Percentiles rank a stretch among this genome's conserved stretches.
Conservation (phyloP, 2,888 invertebrate genomes). For the Melipona beecheii region DNA sequence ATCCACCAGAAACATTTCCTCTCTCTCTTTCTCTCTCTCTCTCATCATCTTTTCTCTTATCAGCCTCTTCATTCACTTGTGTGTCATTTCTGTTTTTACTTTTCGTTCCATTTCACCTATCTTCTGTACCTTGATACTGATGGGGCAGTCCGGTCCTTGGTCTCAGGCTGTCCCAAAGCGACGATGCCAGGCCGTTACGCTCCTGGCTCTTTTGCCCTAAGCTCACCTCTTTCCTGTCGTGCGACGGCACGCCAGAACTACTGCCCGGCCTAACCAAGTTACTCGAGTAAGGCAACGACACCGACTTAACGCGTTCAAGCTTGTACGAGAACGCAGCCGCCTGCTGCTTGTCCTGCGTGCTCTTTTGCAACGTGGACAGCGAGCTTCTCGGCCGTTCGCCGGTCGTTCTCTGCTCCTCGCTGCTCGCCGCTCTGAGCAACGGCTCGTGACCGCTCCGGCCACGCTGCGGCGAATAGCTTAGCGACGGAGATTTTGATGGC, state of each 20-base stretch:
- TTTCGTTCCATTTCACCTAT: slow-evolving; percentile 70
- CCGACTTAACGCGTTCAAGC: slow-evolving; percentile 77
- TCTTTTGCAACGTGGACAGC: slow-evolving; percentile 71
- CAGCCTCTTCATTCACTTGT: not conserved
- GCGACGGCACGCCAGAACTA: slow-evolving; percentile 62
- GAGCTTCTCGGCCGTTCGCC: slow-evolving; percentile 67
- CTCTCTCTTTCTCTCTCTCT: too few relatives aligned
- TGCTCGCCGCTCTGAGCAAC: slow-evolving; percentile 66
- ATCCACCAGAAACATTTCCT: slow-evolving; percentile 39
- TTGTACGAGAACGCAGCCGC: slow-evolving; percentile 72
- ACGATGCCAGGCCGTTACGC: slow-evolving; percentile 74
- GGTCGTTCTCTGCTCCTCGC: slow-evolving; percentile 72
- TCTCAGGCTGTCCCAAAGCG: slow-evolving; percentile 80
- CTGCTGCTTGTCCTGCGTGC: slow-evolving; percentile 67
- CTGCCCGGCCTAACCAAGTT: slow-evolving; percentile 70
- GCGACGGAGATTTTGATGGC: slow-evolving; percentile 73
- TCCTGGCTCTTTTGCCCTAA: slow-evolving; percentile 72
- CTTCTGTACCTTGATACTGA: slow-evolving; percentile 83
- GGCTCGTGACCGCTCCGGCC: slow-evolving; percentile 72
- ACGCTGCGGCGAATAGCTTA: slow-evolving; percentile 76
- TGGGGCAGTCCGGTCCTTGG: slow-evolving; percentile 79
- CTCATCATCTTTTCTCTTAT: not conserved
- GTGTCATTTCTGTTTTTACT: slow-evolving; percentile 8
- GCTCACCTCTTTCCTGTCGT: slow-evolving; percentile 72
- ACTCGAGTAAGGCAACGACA: slow-evolving; percentile 77